phyloP scores from a whole-genome alignment of 2,113 vertebrate species.

The Pituophis catenifer region DNA sequence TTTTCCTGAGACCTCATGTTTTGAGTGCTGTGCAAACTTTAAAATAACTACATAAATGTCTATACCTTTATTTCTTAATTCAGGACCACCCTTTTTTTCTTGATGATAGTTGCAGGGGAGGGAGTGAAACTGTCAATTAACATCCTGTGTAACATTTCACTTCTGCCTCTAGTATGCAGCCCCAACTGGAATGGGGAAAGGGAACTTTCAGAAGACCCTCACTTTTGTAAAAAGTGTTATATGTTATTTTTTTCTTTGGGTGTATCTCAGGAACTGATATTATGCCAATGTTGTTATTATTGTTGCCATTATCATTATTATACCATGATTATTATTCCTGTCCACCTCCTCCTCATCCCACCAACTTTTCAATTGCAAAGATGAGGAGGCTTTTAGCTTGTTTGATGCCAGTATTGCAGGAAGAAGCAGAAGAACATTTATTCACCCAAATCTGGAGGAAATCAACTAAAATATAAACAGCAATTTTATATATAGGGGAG shows the following conservation, averaged over 20 bases:
- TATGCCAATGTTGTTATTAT: background rate
- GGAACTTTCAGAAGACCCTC: background rate
- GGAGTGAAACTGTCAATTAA: background rate
- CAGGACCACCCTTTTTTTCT: background rate
- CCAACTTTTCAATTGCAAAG: background rate
- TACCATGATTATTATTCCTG: background rate
- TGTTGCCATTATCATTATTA: background rate
- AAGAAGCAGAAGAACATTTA: slow-evolving; percentile 9
- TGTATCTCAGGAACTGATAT: background rate
- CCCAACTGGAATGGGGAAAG: background rate
- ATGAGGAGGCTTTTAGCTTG: fast-evolving
- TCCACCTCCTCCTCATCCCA: background rate
- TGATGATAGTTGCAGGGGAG: background rate
- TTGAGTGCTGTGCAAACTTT: background rate
- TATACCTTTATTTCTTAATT: background rate
- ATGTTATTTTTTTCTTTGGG: background rate
- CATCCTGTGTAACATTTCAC: background rate
- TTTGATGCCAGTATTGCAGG: background rate
- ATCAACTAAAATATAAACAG: slow-evolving; percentile 28
- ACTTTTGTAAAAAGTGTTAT: background rate
- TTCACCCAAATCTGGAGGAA: slow-evolving; percentile 17
- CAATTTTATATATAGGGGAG: slow-evolving; percentile 24
- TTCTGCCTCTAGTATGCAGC: background rate
- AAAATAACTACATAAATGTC: background rate
- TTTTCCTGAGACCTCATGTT: background rate